These are phyloP conservation scores for Sebastes trivittatus DNA, from an alignment of 2,797 vertebrate species.

Conservation along the genomic window DNA sequence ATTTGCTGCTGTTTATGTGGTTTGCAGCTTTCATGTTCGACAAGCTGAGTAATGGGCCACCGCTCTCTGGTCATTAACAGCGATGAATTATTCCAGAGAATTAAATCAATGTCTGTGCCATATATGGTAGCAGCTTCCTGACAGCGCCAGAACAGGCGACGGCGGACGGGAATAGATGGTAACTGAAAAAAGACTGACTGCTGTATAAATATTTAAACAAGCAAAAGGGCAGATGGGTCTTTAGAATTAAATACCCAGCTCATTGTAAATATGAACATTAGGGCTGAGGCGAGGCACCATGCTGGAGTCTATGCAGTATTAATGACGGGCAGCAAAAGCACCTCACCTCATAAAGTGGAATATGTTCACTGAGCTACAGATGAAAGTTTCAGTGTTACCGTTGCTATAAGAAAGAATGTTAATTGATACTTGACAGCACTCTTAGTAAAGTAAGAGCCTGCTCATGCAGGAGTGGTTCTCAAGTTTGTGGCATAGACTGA, in stretches of 20 bases:
- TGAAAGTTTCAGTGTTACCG: not conserved
- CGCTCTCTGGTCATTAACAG: slow-evolving; percentile 26
- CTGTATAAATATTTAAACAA: slow-evolving; percentile 83
- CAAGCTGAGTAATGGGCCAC: slow-evolving; percentile 39
- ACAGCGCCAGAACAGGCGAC: not conserved
- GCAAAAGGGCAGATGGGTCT: slow-evolving; percentile 80
- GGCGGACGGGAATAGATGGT: slow-evolving; percentile 35
- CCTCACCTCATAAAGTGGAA: slow-evolving; percentile 35
- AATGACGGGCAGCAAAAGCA: slow-evolving; percentile 58
- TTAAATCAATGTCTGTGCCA: slow-evolving; percentile 53
- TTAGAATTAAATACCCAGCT: slow-evolving; percentile 79
- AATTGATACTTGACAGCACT: not conserved
- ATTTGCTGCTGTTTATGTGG: not conserved
- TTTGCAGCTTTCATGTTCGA: not conserved
- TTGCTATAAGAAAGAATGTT: not conserved
- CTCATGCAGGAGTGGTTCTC: not conserved
- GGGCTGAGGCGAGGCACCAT: slow-evolving; percentile 51
- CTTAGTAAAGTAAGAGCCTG: not conserved
- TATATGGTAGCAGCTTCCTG: slow-evolving; percentile 26
- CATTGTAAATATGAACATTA: slow-evolving; percentile 78
- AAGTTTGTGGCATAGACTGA: not conserved
- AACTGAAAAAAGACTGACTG: slow-evolving; percentile 49
- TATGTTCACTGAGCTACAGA: not conserved
- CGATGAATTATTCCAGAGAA: slow-evolving; percentile 58
- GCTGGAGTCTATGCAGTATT: slow-evolving; percentile 74